Evolutionary conservation across 2,113 vertebrate species (phyloP).

Genomic region (Noctilio leporinus): DNA sequence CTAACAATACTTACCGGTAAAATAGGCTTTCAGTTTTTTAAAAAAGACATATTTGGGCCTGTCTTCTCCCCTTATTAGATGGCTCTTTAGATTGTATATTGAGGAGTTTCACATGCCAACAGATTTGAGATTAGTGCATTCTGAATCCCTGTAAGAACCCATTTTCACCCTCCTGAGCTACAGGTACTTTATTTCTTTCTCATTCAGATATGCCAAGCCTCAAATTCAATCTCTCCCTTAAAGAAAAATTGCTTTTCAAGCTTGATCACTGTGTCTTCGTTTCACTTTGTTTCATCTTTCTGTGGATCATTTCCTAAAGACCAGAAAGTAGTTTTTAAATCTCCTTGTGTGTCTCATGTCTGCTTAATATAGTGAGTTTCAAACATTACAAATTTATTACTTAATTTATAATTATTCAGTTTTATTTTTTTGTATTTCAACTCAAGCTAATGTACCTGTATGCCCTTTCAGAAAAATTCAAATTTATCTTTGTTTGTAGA

Average conservation of each 20-base stretch:
- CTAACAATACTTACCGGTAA: neutral
- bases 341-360: neutral
- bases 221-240: neutral
- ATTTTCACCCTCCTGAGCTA: neutral
- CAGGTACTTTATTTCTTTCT: neutral
- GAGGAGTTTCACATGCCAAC: neutral
- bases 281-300: neutral
- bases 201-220: neutral
- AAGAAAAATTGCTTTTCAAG: neutral
- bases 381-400: neutral
- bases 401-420: neutral
- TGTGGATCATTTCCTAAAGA: neutral
- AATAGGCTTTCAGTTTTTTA: neutral
- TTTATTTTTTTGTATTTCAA: neutral
- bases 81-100: neutral
- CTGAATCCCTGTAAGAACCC: neutral
- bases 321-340: neutral
- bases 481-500: neutral
- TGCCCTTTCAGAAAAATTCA: neutral
- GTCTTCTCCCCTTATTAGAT: neutral
- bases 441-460: neutral
- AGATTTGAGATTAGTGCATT: neutral
- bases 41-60: neutral
- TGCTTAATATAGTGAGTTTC: neutral
- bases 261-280: neutral